Conservation (phyloP, 1,140 invertebrate genomes). For the Berghia stephanieae region DNA sequence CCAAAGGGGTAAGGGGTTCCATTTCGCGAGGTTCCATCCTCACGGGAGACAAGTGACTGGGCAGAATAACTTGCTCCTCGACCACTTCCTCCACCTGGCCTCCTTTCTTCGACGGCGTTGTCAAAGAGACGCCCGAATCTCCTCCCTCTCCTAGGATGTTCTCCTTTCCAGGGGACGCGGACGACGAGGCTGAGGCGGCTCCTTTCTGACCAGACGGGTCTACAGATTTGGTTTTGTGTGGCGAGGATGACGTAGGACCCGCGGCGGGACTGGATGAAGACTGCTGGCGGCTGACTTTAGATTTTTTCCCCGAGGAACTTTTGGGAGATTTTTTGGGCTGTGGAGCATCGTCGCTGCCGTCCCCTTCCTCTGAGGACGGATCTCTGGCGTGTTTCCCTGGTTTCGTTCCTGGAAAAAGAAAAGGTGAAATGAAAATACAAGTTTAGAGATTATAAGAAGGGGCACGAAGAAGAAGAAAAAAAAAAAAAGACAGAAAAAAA, state of each 20-base stretch:
- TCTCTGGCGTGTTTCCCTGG: constrained; percentile 44
- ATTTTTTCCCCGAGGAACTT: constrained; percentile 38
- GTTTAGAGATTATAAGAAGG: neutral
- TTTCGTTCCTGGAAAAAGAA: constrained; percentile 45
- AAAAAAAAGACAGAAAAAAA: neutral
- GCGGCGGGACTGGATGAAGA: constrained; percentile 31
- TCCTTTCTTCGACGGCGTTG: neutral
- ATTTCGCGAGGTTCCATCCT: constrained; percentile 36
- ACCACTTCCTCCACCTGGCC: constrained; percentile 27
- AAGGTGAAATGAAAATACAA: neutral
- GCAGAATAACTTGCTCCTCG: constrained; percentile 28
- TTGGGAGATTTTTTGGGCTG: constrained; percentile 45
- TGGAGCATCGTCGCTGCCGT: constrained; percentile 36
- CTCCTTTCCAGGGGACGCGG: constrained; percentile 20
- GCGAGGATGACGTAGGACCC: constrained; percentile 31
- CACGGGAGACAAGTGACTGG: constrained; percentile 34
- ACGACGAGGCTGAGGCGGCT: neutral
- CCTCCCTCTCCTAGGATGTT: constrained; percentile 1
- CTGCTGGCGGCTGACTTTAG: constrained; percentile 27
- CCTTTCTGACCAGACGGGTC: constrained; percentile 29
- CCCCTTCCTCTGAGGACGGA: constrained; percentile 31
- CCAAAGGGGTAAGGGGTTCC: constrained; percentile 45
- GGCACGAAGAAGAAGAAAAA: neutral
- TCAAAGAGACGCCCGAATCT: too few relatives aligned
- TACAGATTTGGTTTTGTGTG: neutral